Evolutionary conservation across 2,888 invertebrate genomes (phyloP), one percentile per base, ranked within the genome.

Genomic region (Brenthis ino): DNA sequence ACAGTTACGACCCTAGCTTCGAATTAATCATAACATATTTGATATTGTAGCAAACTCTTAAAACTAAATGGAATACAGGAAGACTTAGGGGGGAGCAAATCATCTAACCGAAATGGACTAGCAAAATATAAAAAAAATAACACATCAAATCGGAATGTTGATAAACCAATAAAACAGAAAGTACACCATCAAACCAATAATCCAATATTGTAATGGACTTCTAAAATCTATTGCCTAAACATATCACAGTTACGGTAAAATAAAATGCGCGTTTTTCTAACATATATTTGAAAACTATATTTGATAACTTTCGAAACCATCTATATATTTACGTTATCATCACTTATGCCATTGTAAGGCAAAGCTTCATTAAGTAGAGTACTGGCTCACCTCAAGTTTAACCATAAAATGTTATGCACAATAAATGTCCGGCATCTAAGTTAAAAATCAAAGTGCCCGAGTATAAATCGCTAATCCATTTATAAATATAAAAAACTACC

Each of bases 181-280:
- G 43, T 28, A 57, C 54, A 60, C 55, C 48, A 60, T 68, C 70
- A 47, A 43, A 37, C 47, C 20, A 61, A 43, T 43, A 43, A 11
- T 43, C 37, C 37, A 43, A 8, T 43, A 11, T 43, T 43, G 37
- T 37, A 64, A 24, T 28, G 33, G 51, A 63, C 82, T 86, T 20
- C 20, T 20, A 20, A 84, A 75, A 72, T 77, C 82, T 82, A 84
- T 82, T 82, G 85, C 85, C 84, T 86, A 85, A 80, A 77, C 84
- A 69, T 91, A 92, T 92, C 91, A 92, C 91, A 91, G 91, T 85
- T 81, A 81, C 81, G 80, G 85, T 88, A 89, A 87, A 88, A 81
- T 74, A 90, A 92, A 91, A 60, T 90, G 90, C 90, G 86, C 78
- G 70, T 57, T 61, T 28, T 53, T 43, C 6, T 53, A 53, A 63